phyloP scores from a whole-genome alignment of 2,888 invertebrate species.

The Frankliniella fusca region DNA sequence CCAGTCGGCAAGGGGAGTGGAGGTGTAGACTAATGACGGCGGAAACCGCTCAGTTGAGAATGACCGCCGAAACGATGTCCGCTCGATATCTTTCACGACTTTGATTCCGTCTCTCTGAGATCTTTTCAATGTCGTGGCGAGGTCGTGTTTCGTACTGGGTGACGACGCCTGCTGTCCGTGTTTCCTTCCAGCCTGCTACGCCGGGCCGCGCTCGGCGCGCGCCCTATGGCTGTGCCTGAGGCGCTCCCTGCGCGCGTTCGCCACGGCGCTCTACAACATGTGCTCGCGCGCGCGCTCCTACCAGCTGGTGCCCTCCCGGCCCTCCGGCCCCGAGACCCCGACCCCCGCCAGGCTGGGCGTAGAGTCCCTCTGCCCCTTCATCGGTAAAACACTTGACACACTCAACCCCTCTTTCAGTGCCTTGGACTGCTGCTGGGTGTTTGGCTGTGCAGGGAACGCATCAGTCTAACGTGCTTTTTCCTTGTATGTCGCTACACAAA shows the following conservation, averaged over 20 bases:
- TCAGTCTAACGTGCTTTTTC: background rate
- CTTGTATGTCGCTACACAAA: too few relatives aligned
- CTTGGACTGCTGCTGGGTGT: background rate
- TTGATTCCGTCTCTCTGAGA: too few relatives aligned
- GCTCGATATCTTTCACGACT: too few relatives aligned
- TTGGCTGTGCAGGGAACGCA: background rate
- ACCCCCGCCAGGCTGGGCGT: background rate
- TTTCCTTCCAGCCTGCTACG: background rate
- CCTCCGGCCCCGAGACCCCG: slow-evolving; percentile 4
- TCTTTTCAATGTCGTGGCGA: too few relatives aligned
- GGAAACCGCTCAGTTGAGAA: too few relatives aligned
- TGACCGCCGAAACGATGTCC: too few relatives aligned
- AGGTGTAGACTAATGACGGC: too few relatives aligned
- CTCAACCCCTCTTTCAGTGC: background rate
- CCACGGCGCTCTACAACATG: background rate
- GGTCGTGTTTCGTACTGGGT: too few relatives aligned
- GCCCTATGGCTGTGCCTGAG: background rate
- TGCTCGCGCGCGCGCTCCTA: background rate
- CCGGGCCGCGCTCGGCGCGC: background rate
- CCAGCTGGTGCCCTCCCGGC: background rate
- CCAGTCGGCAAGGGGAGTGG: too few relatives aligned
- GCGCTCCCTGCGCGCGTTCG: background rate
- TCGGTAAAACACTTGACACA: background rate
- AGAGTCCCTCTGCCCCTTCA: slow-evolving; percentile 10
- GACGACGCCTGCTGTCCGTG: too few relatives aligned